Percentiles rank a stretch among this genome's conserved stretches.
Evolutionary conservation across 1,140 invertebrate species (phyloP).

Genomic region (Macrobrachium nipponense): DNA sequence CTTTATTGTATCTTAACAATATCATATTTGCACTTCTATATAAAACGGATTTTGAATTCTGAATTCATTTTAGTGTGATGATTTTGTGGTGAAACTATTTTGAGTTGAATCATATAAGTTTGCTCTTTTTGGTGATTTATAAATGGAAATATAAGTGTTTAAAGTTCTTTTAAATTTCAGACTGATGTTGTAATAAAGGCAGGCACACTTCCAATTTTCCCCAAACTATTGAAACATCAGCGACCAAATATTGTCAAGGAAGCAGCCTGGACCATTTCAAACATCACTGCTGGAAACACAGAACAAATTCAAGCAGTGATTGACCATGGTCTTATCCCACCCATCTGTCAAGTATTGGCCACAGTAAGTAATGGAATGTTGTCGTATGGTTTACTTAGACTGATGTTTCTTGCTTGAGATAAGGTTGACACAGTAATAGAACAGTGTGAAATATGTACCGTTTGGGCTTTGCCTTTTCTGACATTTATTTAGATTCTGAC

Average conservation of each 20-base stretch:
- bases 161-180: slow-evolving; percentile 70
- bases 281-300: slow-evolving; percentile 83
- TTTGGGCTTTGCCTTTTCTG: too few relatives aligned
- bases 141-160: too few relatives aligned
- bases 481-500: too few relatives aligned
- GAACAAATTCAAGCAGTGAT: slow-evolving; percentile 83
- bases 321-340: slow-evolving; percentile 77
- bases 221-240: slow-evolving; percentile 79
- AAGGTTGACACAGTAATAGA: too few relatives aligned
- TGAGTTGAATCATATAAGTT: too few relatives aligned
- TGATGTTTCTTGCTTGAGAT: too few relatives aligned
- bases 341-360: slow-evolving; percentile 78
- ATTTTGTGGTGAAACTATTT: too few relatives aligned
- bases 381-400: neutral
- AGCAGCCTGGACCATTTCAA: slow-evolving; percentile 86
- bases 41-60: too few relatives aligned
- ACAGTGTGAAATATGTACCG: too few relatives aligned
- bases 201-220: slow-evolving; percentile 81
- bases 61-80: too few relatives aligned
- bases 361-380: slow-evolving; percentile 68
- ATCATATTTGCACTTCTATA: neutral
- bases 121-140: too few relatives aligned
- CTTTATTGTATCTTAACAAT: too few relatives aligned
- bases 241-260: slow-evolving; percentile 86
- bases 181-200: slow-evolving; percentile 90